These are phyloP conservation scores for Tetheella fluctuosa DNA, from an alignment of 2,888 invertebrate species.

Conservation along the genomic window DNA sequence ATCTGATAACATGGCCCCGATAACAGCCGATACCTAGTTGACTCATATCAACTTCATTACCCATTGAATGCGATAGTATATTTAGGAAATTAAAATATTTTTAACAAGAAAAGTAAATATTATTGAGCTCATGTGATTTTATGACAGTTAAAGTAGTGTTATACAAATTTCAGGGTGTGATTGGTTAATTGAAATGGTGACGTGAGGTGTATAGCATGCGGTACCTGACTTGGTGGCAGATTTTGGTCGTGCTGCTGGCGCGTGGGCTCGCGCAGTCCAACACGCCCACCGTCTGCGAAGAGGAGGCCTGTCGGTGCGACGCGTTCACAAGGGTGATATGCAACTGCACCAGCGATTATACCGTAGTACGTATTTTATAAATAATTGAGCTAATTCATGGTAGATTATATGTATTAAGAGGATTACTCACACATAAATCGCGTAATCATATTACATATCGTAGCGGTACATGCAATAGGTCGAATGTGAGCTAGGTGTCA, in stretches of 20 bases:
- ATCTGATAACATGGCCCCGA: slow-evolving; percentile 75
- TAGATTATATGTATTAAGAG: too few relatives aligned
- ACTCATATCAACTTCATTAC: slow-evolving; percentile 61
- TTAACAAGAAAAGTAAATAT: background rate
- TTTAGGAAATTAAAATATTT: slow-evolving; percentile 16
- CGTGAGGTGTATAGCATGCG: slow-evolving; percentile 69
- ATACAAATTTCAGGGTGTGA: slow-evolving; percentile 45
- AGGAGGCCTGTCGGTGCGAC: slow-evolving; percentile 84
- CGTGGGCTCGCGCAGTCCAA: slow-evolving; percentile 53
- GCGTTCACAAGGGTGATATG: slow-evolving; percentile 83
- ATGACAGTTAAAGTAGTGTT: background rate
- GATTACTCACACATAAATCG: too few relatives aligned
- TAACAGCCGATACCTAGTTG: slow-evolving; percentile 68
- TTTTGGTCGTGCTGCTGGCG: slow-evolving; percentile 58
- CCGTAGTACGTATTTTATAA: slow-evolving; percentile 60
- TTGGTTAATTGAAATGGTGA: slow-evolving; percentile 67
- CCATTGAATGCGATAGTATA: slow-evolving; percentile 34
- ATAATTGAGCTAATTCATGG: background rate
- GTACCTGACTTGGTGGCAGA: slow-evolving; percentile 65
- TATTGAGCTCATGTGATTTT: background rate
- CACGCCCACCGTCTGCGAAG: slow-evolving; percentile 77
- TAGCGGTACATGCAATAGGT: too few relatives aligned
- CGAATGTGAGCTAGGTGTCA: too few relatives aligned
- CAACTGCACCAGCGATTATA: slow-evolving; percentile 77
- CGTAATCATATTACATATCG: too few relatives aligned